phyloP scores from a whole-genome alignment of 2,113 vertebrate species.

The Callaeas wilsoni region DNA sequence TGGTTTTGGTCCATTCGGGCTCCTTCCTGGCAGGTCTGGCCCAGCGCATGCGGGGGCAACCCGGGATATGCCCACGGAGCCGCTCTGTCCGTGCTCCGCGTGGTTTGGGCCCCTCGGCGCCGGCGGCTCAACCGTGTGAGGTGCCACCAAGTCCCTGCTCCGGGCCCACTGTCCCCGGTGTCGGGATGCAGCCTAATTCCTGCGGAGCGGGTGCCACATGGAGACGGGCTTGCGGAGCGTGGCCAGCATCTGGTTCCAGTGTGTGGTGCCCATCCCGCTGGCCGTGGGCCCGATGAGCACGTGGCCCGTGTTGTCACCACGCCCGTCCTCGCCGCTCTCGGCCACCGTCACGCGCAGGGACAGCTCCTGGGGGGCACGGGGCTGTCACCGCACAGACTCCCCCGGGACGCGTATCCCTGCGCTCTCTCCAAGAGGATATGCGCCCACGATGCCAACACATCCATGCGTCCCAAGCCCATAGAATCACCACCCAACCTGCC shows the following conservation, averaged over 20 bases:
- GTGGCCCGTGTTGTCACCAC: constrained; percentile 89
- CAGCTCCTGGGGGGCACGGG: constrained; percentile 77
- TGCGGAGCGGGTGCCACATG: constrained; percentile 93
- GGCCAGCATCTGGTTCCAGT: constrained; percentile 99
- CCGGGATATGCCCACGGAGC: fast-evolving
- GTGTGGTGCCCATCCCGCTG: constrained; percentile 93
- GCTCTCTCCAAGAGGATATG: fast-evolving
- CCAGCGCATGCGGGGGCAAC: fast-evolving
- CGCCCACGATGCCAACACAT: fast-evolving
- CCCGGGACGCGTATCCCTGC: fast-evolving
- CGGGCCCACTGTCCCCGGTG: fast-evolving
- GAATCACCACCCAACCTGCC: fast-evolving
- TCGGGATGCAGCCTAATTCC: constrained; percentile 70
- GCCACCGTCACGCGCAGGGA: constrained; percentile 94
- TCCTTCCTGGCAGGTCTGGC: not conserved
- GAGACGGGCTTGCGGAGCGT: constrained; percentile 93
- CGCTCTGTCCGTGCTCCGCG: fast-evolving
- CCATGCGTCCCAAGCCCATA: fast-evolving
- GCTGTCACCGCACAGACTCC: fast-evolving
- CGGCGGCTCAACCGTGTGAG: fast-evolving
- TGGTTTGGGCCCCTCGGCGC: fast-evolving
- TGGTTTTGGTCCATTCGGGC: not conserved
- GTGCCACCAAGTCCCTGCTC: not conserved
- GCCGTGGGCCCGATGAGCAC: constrained; percentile 92
- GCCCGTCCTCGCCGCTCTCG: constrained; percentile 86